Conservation (phyloP, 2,888 invertebrate genomes). For the Alsophila aescularia region DNA sequence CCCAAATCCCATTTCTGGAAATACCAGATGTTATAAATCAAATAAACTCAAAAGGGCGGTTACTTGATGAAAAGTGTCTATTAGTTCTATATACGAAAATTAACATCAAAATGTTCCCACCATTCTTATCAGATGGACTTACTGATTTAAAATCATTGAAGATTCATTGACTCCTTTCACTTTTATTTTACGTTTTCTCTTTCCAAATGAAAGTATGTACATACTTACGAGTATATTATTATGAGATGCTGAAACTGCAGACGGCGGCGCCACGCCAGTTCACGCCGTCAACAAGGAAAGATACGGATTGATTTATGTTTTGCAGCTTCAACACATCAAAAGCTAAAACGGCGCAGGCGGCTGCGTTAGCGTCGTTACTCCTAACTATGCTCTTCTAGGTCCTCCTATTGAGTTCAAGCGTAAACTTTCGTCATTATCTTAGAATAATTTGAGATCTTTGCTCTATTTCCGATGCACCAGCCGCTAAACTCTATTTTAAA, state of each 20-base stretch:
- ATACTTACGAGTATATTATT: conserved; percentile 18
- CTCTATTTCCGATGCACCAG: conserved; percentile 5
- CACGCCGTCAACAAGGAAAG: conserved; percentile 34
- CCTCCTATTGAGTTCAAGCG: background rate
- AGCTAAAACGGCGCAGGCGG: conserved; percentile 21
- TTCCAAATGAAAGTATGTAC: conserved; percentile 24
- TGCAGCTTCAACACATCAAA: conserved; percentile 33
- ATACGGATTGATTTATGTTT: conserved; percentile 37
- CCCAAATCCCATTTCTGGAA: too few species aligned
- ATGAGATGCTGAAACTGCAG: conserved; percentile 25
- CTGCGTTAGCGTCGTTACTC: conserved; percentile 20
- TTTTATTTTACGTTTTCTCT: conserved; percentile 28
- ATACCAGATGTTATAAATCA: too few species aligned
- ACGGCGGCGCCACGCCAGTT: conserved; percentile 24
- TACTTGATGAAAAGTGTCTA: background rate
- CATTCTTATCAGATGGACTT: conserved; percentile 8
- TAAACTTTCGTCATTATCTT: background rate
- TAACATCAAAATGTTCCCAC: background rate
- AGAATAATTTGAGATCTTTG: conserved; percentile 2
- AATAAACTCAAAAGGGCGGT: too few species aligned
- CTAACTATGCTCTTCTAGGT: conserved; percentile 12
- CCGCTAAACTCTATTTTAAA: conserved; percentile 10
- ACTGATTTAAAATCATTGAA: conserved; percentile 15
- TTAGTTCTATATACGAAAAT: background rate
- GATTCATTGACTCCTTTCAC: conserved; percentile 27